A percentile compares a stretch with the other conserved stretches of the same genome.
Evolutionary conservation across 2,113 vertebrate species (phyloP).

Genomic region (Urocynchramus pylzowi): DNA sequence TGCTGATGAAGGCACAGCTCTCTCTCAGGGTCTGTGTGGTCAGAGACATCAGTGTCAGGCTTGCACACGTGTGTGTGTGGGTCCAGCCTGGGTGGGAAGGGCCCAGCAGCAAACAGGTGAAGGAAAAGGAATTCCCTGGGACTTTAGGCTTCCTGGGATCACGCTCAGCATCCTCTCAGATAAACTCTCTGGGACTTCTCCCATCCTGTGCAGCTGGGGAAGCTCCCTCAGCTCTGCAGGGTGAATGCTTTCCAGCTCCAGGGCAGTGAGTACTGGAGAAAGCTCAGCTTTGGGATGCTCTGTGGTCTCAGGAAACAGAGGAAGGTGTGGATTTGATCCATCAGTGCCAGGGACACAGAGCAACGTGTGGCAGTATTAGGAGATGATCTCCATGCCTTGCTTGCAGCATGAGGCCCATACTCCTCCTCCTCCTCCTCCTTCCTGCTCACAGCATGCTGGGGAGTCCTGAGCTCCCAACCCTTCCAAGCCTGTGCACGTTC

Average conservation of each 20-base stretch:
- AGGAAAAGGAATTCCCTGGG: background rate
- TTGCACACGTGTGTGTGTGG: background rate
- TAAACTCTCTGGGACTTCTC: background rate
- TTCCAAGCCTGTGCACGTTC: background rate
- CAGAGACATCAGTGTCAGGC: background rate
- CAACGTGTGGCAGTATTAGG: background rate
- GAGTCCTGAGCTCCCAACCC: background rate
- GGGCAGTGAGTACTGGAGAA: background rate
- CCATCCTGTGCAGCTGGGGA: background rate
- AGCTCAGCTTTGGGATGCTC: background rate
- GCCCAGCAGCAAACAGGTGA: background rate
- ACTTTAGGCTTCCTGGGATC: background rate
- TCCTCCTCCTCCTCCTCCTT: background rate
- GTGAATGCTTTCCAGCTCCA: background rate
- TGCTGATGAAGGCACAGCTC: background rate
- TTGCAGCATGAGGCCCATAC: background rate
- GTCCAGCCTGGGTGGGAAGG: background rate
- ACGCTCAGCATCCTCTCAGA: accelerated
- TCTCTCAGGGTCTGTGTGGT: background rate
- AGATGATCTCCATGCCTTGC: background rate
- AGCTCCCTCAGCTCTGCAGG: background rate
- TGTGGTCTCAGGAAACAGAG: background rate
- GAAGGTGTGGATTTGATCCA: background rate
- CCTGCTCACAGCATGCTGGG: background rate
- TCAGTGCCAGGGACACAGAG: background rate